Evolutionary conservation across 2,797 vertebrate genomes (phyloP).

Genomic region (Carcharodon carcharias): DNA sequence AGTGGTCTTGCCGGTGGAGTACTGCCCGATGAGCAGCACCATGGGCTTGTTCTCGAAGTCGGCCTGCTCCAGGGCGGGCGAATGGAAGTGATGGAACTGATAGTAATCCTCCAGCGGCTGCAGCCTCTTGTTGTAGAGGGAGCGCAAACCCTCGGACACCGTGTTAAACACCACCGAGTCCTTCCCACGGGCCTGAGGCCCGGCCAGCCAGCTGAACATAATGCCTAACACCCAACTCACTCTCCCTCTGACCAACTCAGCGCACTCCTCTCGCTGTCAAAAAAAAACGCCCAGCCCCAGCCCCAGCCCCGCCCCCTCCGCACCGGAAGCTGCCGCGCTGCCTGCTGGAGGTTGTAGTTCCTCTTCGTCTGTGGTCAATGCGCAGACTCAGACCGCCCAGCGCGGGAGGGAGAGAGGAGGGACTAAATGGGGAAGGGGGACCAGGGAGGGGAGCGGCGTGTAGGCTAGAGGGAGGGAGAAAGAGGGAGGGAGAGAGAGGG

Average conservation of each 20-base stretch:
- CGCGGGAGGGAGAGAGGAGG: too few relatives aligned
- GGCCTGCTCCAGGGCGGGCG: constrained; percentile 37
- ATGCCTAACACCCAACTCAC: neutral
- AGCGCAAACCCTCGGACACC: constrained; percentile 26
- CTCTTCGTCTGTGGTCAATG: too few relatives aligned
- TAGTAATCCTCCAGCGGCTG: constrained; percentile 38
- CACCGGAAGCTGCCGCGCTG: neutral
- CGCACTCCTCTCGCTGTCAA: neutral
- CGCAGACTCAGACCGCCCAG: too few relatives aligned
- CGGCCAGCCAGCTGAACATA: constrained; percentile 36
- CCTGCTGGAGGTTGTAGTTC: neutral
- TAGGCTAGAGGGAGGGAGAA: too few relatives aligned
- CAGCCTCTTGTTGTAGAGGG: constrained; percentile 30
- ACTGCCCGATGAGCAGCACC: constrained; percentile 39
- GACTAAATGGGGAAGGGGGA: too few relatives aligned
- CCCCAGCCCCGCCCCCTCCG: neutral
- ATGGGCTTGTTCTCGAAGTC: constrained; percentile 40
- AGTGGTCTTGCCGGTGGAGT: constrained; percentile 38
- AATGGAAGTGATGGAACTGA: constrained; percentile 37
- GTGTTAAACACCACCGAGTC: constrained; percentile 33
- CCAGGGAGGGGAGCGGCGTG: too few relatives aligned
- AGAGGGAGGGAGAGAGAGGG: too few relatives aligned
- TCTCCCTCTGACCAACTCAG: neutral
- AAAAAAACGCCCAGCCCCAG: neutral
- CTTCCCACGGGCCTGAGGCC: neutral